Base-by-base conservation (phyloP, 2,113 vertebrate species). In the Psophia crepitans region DNA sequence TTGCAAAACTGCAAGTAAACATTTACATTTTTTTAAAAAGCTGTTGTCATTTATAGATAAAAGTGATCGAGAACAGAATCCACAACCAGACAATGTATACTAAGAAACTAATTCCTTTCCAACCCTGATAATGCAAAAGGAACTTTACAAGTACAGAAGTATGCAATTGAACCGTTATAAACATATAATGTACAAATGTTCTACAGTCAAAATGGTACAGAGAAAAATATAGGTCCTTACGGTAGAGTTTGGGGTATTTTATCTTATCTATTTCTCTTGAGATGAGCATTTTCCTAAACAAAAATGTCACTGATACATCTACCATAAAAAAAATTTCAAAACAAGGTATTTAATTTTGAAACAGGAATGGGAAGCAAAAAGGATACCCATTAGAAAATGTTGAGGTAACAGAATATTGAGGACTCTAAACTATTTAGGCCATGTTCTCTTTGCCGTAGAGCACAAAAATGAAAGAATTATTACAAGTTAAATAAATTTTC, bases 21-120 rank as follows among this genome's bases (percentile, higher is more conserved):
- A 69, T 95, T 96, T 94, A 86, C 71, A 91, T 96, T 95, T 94
- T 94, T 94, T 94, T 2, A 5, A 86, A 76, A 93, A 80, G 54
- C 18, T 61, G 30, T 77, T 95, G 79, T 84, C 93, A 70, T 96
- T 96, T 95, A 86, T 23, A 94, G 93, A 94, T 88, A 94, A 86
- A 96, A 94, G 37, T 84, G 71, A 96, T 73, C 18, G 2, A 96
- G 79, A 96, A 65, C 87, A 96, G 89, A 81, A 87, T 95, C 53
- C n/a, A 73, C 32, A 84, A 90, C 22, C 65, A 91, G 75, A 86
- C 37, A 74, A 83, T 9, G 16, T 51, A 90, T 63, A 54, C 78
- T 69, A 85, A 44, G 57, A 74, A 85, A 88, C 28, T 12, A 90
- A 95, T 86, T 91, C 88, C 71, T 80, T 91, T 91, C 49, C 82